Conservation (phyloP, 2,888 invertebrate genomes). For the Pristionchus arcanus region DNA sequence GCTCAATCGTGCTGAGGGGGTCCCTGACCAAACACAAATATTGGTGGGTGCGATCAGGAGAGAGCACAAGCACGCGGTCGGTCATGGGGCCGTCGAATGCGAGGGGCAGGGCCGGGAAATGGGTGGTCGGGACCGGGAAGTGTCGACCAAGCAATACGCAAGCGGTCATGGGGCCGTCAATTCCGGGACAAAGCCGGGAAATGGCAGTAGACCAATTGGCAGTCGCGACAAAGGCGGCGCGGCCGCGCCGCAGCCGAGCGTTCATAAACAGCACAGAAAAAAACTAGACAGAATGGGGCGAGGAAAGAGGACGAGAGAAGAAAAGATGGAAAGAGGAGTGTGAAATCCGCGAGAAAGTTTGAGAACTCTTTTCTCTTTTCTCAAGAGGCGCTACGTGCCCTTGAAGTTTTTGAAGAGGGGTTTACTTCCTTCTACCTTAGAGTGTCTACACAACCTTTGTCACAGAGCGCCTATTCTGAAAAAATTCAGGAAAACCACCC, state of each 20-base stretch:
- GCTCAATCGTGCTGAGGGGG: not conserved
- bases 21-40: constrained; percentile 3
- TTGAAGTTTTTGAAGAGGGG: not conserved
- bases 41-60: not conserved
- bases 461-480: too few relatives aligned
- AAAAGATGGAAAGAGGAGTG: not conserved
- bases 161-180: not conserved
- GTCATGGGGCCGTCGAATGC: not conserved
- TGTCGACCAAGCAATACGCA: too few relatives aligned
- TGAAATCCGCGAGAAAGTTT: not conserved
- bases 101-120: not conserved
- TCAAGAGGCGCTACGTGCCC: not conserved
- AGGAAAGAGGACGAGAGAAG: not conserved
- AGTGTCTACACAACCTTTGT: too few relatives aligned
- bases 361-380: not conserved
- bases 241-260: constrained; percentile 1
- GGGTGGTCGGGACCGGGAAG: too few relatives aligned
- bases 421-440: not conserved
- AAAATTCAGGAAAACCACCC: too few relatives aligned
- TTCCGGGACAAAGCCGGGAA: not conserved
- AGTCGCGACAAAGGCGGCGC: not conserved
- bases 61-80: not conserved
- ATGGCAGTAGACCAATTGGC: not conserved
- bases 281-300: not conserved
- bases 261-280: constrained; percentile 15